Base-by-base conservation (phyloP, 2,797 vertebrate species). In the Neosalanx taihuensis region DNA sequence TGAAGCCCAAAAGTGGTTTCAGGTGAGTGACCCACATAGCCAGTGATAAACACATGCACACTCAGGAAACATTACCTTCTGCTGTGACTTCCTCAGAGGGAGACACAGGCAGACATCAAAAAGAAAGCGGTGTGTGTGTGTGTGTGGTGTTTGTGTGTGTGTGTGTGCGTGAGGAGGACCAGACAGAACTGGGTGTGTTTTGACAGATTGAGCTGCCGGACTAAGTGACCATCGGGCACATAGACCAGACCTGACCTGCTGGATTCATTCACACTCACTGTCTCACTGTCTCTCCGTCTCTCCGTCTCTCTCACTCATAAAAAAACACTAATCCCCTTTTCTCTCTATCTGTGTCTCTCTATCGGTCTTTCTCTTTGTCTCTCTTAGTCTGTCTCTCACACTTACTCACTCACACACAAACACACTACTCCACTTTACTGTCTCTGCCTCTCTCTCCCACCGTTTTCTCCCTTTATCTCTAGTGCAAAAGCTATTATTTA, bases 191-290 rank as follows among this genome's bases (percentile, higher is more conserved):
- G 66, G 72, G 75, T 74, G 74, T 59, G 70, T 86, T 88, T 84
- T 87, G 88, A 88, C 83, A 83, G 87, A 89, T 79, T 89, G 88
- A 86, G 79, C 81, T 84, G 85, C 84, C 79, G 81, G 84, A 83
- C 81, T 87, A 90, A 90, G 84, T 89, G 88, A 89, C 86, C 89
- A 89, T 89, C 89, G 89, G 80, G 87, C 37, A 57, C 81, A 82
- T 57, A 78, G 81, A 81, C 80, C 10, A 23, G 67, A 58, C 72
- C 72, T 70, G 6, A 67, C 67, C 67, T 51, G 67, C 74, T 72
- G 65, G 17, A 30, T 49, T 56, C 58, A 51, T 49, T 49, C 67
- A 30, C 41, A 17, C 15, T 49, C 17, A 18, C 51, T 29, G 1
- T 23, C 63, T 46, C 35, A 46, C 63, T 46, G 9, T 46, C 12